Evolutionary conservation across 2,113 vertebrate species (phyloP).

Genomic region (Hippopotamus amphibius): DNA sequence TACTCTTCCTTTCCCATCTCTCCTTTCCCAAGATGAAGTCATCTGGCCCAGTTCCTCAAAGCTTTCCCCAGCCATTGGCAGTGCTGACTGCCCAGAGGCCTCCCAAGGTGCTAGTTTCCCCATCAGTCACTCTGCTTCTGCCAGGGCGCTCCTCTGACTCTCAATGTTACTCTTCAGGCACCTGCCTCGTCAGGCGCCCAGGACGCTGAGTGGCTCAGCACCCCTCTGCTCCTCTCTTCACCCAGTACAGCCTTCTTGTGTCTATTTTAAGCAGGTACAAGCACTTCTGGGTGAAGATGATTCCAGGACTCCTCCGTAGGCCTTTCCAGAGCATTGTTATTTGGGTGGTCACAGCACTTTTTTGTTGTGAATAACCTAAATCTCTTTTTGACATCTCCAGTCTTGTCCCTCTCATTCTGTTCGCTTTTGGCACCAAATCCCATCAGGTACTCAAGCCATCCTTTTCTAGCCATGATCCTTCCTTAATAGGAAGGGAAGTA

Average conservation of each 20-base stretch:
- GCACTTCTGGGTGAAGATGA: neutral
- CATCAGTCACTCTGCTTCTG: neutral
- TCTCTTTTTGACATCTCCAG: neutral
- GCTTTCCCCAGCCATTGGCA: neutral
- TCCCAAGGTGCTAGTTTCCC: neutral
- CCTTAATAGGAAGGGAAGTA: constrained; percentile 11
- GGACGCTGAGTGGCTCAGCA: neutral
- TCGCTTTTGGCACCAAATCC: constrained; percentile 14
- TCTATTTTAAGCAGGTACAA: neutral
- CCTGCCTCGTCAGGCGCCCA: neutral
- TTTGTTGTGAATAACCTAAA: neutral
- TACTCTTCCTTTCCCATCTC: neutral
- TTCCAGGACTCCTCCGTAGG: neutral
- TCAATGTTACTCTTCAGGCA: neutral
- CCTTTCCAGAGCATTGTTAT: neutral
- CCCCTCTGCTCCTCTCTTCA: neutral
- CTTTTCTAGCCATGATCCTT: neutral
- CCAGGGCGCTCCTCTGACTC: neutral
- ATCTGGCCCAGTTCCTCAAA: neutral
- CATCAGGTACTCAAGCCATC: neutral
- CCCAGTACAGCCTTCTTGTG: neutral
- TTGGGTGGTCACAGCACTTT: neutral
- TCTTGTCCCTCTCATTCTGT: neutral
- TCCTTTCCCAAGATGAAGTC: neutral
- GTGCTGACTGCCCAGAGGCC: fast-evolving